Base-by-base conservation (phyloP, 2,888 invertebrate genomes). In the Diaperis boleti region DNA sequence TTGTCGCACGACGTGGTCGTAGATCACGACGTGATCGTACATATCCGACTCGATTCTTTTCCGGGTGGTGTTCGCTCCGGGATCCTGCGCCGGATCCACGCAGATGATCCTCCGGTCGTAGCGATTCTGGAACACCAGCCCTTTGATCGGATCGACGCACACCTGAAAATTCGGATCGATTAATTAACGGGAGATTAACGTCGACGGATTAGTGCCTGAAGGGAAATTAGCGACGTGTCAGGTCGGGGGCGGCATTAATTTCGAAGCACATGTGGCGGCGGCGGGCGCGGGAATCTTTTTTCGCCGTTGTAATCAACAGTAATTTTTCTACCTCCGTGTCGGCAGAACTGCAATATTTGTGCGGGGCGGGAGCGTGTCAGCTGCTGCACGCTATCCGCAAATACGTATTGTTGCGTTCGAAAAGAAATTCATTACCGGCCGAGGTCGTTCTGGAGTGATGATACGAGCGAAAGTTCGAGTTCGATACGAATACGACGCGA, bases 121-220 rank as follows among this genome's bases (percentile, higher is more conserved):
- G 52, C 89, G 87, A 76, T 92, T 92, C 83, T 92, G 91, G 74
- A 95, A 94, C 26, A 91, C 80, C 17, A 95, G 77, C 0, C 94
- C 93, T 62, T 83, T 84, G 3, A 86, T 85, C n/a, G 89, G 87
- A 76, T 93, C 90, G 74, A 91, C 88, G 15, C 92, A 79, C 0
- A 88, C 86, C 84, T 86, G 78, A 45, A 35, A 35, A 35, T 4
- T 1, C 6, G n/a, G 31, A 49, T 15, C 29, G 31, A 49, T 39
- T 39, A 52, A 50, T 50, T 50, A 33, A 37, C 6, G 49, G n/a
- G 13, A 11, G 26, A 11, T 44, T 44, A 44, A 22, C 44, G 11
- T 20, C 5, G 15, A 39, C 11, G 44, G 44, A 44, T 22, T 47
- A 15, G 15, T n/a, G 18, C 49, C 33, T 3, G 31, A 31, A 10